Base-by-base conservation (phyloP, 2,888 invertebrate genomes). In the Pherbina coryleti region DNA sequence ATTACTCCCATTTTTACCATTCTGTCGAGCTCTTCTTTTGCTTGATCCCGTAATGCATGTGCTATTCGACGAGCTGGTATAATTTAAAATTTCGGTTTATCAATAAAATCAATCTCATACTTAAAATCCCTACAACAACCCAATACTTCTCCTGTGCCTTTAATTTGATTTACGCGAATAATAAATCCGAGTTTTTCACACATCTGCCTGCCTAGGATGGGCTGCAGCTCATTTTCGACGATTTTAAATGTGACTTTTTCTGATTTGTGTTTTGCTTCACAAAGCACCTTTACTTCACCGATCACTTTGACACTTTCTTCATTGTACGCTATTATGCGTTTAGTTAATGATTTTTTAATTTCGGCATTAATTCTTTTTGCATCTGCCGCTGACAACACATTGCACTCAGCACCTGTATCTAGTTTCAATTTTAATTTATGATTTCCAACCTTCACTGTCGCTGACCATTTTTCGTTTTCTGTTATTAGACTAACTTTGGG, bases 11-110 rank as follows among this genome's bases (percentile, higher is more conserved):
- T 55, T 57, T 57, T 57, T 8, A 57, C 19, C 19, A 57, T 57
- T 57, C 19, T 57, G 22, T 69, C 49, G 14, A 69, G 34, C 49
- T 69, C 69, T 22, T 11, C 28, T 19, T 44, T 69, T 28, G 34
- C 19, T 69, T 69, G 28, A 3, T 69, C 69, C 28, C 69, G 49
- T 44, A 69, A 49, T n/a, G 49, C 34, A 22, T 69, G 69, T 44
- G 69, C 69, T 44, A 69, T 57, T 57, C 2, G 19, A 19, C 57
- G 57, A 19, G 57, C 19, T 19, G 57, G 57, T 9, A 57, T 2
- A 22, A 57, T 57, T 19, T 57, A 19, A 57, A 57, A 57, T 57
- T 57, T 57, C 19, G 57, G 57, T 19, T 57, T 25, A 7, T 57
- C 57, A 1, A 57, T 25, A 57, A 57, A 57, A 19, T 57, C 57